Base-by-base conservation (phyloP, 2,888 invertebrate species). In the Dicroscelio sp. region DNA sequence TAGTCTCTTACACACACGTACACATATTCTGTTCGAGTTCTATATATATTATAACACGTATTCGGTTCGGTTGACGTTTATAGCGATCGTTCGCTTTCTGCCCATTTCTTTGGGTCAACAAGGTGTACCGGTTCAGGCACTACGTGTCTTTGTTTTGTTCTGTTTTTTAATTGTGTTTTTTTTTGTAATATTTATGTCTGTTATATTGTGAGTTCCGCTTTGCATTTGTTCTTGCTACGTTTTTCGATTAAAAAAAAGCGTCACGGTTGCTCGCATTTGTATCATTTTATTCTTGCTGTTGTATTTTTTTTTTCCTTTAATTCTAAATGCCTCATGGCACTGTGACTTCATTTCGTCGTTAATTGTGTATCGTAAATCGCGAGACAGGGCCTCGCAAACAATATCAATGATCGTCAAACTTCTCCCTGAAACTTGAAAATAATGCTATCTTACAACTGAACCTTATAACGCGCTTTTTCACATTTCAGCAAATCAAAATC, bases 271-370 rank as follows among this genome's bases (percentile, higher is more conserved):
- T n/a, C n/a, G n/a, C n/a, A n/a, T n/a, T n/a, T n/a, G n/a, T n/a
- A n/a, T n/a, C n/a, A 33, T 71, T 43, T 38, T 23, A 71, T 71
- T 71, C n/a, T n/a, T n/a, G 55, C 5, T 55, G 12, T 63, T 63
- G 23, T 23, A 27, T 30, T 52, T 33, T 84, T n/a, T n/a, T n/a
- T n/a, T n/a, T 65, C 35, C 63, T 79, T 52, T 91, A 84, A 86
- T 80, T 85, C 88, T 93, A 94, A 92, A 93, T 93, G 91, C 90
- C 88, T 84, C 67, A 90, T 93, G 94, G 94, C 94, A 94, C 93
- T n/a, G n/a, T 94, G 92, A 92, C 92, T 80, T 69, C 31, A 0
- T 25, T 92, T 90, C 79, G 82, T 73, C 84, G 90, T 91, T 93
- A 86, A 92, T 92, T 65, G 80, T 78, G 38, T 91, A 90, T 86